A percentile compares a stretch with the other conserved stretches of the same genome.
phyloP scores from a whole-genome alignment of 2,888 invertebrate species.

The Xylocampa areola region DNA sequence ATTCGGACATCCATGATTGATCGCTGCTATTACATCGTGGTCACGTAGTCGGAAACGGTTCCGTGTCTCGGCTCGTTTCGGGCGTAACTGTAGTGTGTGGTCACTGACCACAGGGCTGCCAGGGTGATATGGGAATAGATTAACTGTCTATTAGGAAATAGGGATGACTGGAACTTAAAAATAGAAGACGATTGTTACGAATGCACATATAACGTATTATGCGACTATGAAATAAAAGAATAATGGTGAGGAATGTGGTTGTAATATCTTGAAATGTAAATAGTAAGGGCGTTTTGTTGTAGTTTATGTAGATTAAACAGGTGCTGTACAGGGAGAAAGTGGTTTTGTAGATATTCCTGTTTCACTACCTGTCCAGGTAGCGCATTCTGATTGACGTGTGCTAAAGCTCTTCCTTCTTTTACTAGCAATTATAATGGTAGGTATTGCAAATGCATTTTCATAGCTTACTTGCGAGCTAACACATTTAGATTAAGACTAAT shows the following conservation, averaged over 20 bases:
- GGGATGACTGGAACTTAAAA: neutral
- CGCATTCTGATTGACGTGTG: neutral
- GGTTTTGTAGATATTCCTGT: neutral
- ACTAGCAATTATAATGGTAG: neutral
- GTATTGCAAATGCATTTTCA: too few relatives aligned
- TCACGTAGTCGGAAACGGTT: slow-evolving; percentile 56
- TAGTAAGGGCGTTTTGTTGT: too few relatives aligned
- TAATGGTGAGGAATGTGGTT: neutral
- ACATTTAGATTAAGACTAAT: too few relatives aligned
- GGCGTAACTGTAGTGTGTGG: slow-evolving; percentile 58
- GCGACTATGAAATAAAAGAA: too few relatives aligned
- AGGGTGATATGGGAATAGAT: slow-evolving; percentile 30
- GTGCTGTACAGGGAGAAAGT: neutral
- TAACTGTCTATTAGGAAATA: slow-evolving; percentile 9
- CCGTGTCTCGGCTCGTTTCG: slow-evolving; percentile 52
- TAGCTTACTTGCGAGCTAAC: too few relatives aligned
- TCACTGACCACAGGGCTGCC: slow-evolving; percentile 58
- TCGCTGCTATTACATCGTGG: slow-evolving; percentile 52
- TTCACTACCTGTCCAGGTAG: neutral
- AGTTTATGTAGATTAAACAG: neutral
- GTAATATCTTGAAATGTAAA: too few relatives aligned
- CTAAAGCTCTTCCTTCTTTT: neutral
- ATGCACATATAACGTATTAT: too few relatives aligned
- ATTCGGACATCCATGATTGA: slow-evolving; percentile 53
- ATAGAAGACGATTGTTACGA: neutral